These are phyloP conservation scores for Plebejus anna DNA, from an alignment of 2,888 invertebrate species.

Conservation along the genomic window DNA sequence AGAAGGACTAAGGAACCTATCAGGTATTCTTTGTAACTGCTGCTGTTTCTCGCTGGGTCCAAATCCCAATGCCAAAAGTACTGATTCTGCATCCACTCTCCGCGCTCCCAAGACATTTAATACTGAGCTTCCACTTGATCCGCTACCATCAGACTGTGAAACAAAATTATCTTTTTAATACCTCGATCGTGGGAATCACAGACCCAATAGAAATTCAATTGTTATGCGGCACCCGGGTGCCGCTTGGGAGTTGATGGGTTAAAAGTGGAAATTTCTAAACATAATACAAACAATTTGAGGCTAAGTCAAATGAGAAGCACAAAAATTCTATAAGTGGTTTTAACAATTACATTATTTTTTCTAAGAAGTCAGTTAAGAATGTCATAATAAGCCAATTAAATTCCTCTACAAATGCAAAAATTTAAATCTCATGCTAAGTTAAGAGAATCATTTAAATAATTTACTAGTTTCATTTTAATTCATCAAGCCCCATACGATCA, in stretches of 20 bases:
- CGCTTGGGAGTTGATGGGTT: too few relatives aligned
- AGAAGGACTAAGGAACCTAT: slow-evolving; percentile 89
- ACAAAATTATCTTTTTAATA: slow-evolving; percentile 8
- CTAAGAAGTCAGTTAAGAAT: neutral
- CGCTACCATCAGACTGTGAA: slow-evolving; percentile 70
- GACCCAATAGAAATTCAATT: too few relatives aligned
- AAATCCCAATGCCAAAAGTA: slow-evolving; percentile 89
- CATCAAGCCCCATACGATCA: too few relatives aligned
- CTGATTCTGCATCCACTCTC: slow-evolving; percentile 93
- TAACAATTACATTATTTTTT: neutral
- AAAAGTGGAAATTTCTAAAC: neutral
- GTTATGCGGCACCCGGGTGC: too few relatives aligned
- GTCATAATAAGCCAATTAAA: neutral
- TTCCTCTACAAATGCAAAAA: neutral
- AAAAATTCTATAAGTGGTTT: neutral
- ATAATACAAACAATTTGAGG: neutral
- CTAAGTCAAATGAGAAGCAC: neutral
- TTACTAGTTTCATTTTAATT: neutral
- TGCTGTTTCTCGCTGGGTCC: slow-evolving; percentile 85
- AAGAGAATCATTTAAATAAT: neutral
- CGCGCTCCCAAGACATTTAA: slow-evolving; percentile 91
- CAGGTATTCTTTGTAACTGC: slow-evolving; percentile 88
- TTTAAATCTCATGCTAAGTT: neutral
- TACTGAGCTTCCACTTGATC: slow-evolving; percentile 85
- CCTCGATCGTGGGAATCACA: too few relatives aligned